Conservation (phyloP, 1,140 invertebrate species). For the Solen grandis region DNA sequence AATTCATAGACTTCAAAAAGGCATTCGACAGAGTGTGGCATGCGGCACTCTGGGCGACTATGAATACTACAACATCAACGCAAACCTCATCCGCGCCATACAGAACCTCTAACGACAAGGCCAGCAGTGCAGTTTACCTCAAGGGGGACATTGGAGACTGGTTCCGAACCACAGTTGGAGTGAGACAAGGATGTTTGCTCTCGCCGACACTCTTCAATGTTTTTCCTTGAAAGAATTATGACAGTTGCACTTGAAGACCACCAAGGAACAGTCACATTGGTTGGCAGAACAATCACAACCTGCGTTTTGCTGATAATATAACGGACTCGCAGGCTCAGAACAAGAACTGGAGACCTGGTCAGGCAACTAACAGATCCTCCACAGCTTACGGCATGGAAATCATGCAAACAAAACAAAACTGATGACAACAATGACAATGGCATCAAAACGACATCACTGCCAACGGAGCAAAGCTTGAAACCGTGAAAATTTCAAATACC, state of each 20-base stretch:
- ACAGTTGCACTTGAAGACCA: slow-evolving; percentile 44
- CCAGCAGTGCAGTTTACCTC: no score
- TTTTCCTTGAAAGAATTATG: no score
- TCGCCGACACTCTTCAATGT: no score
- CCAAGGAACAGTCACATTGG: slow-evolving; percentile 49
- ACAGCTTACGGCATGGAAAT: no score
- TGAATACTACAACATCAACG: slow-evolving; percentile 53
- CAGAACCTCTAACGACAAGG: slow-evolving; percentile 51
- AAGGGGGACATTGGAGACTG: no score
- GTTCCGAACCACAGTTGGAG: no score
- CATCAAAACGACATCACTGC: slow-evolving; percentile 28
- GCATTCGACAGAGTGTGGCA: no score
- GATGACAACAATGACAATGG: slow-evolving; percentile 36
- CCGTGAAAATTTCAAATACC: slow-evolving; percentile 16
- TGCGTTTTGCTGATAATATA: slow-evolving; percentile 56
- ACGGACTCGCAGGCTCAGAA: no score
- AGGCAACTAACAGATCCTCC: slow-evolving; percentile 33
- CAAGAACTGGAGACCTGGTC: no score
- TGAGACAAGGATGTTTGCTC: no score
- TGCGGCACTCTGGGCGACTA: slow-evolving; percentile 46
- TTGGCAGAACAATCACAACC: slow-evolving; percentile 45
- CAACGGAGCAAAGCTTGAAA: slow-evolving; percentile 22
- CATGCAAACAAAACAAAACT: slow-evolving; percentile 52
- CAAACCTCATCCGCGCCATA: no score
- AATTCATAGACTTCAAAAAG: no score